Conservation (phyloP, 2,888 invertebrate species). For the Leistus spinibarbis region DNA sequence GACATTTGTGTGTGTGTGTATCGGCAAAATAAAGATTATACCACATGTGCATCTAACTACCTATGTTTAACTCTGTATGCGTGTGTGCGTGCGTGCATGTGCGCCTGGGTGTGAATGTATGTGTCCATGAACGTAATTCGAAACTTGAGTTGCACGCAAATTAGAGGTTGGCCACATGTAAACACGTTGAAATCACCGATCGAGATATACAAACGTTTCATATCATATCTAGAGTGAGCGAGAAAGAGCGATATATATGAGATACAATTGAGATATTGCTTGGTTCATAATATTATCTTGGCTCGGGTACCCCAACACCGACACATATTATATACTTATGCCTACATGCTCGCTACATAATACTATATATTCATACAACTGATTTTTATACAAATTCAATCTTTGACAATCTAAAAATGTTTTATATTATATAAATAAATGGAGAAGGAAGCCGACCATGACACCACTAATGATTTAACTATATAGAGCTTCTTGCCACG, state of each 20-base stretch:
- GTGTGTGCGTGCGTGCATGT: not conserved
- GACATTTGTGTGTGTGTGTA: not conserved
- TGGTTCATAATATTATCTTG: not conserved
- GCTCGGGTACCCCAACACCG: not conserved
- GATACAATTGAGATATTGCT: not conserved
- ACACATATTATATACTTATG: not conserved
- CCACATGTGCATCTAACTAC: not conserved
- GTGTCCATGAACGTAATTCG: not conserved
- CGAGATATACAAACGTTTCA: not conserved
- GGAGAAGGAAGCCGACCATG: not conserved
- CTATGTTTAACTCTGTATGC: not conserved
- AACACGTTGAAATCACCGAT: not conserved
- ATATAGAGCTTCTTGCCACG: no score
- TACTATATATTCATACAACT: not conserved
- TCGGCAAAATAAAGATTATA: not conserved
- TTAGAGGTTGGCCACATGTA: not conserved
- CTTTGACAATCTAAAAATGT: not conserved
- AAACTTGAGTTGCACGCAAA: not conserved
- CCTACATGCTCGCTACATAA: not conserved
- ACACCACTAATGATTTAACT: not conserved
- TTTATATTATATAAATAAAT: no score
- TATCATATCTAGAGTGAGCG: not conserved
- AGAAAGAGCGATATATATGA: not conserved
- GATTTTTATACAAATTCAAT: not conserved
- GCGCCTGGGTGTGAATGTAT: not conserved